Base-by-base conservation (phyloP, 2,888 invertebrate species). In the Argyresthia albistria region DNA sequence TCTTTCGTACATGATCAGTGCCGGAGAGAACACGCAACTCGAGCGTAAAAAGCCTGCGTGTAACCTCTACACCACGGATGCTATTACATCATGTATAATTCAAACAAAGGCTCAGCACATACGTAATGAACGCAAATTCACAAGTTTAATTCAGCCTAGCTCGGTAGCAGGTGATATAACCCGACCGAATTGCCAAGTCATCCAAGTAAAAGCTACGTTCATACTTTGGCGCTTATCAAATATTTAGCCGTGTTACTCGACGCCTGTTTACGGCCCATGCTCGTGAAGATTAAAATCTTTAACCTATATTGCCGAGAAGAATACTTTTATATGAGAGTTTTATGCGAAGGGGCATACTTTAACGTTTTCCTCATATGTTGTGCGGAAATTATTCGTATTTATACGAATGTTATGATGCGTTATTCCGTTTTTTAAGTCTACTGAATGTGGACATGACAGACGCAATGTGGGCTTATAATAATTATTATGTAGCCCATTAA, bases 141-240 rank as follows among this genome's bases (percentile, higher is more conserved):
- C 35, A 12, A 12, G 45, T 14, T 51, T 54, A 54, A 52, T 52
- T 48, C 35, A 36, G 10, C 37, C 45, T 39, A 42, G n/a, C 39
- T 11, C 43, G 25, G 52, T 36, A 10, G 25, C 37, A 53, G 51
- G 46, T 53, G 51, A 51, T 55, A 45, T 53, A 45, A 55, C 43
- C 51, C 53, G 39, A 35, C 42, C 37, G 39, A 55, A 55, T 51
- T 53, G 50, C 47, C 43, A 48, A 55, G 45, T 53, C 53, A 53
- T 53, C 55, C 53, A 53, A 53, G 55, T 55, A 53, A 55, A 48
- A 25, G 53, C 47, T 47, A 48, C 43, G 53, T 48, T 53, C 51
- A 53, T 55, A 53, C 55, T 25, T 16, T 43, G 43, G 43, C 48
- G 53, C 50, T n/a, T 43, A 36, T 43, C 49, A 25, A 54, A 45